These are phyloP conservation scores for Channa argus DNA, from an alignment of 2,113 vertebrate genomes.

Conservation along the genomic window DNA sequence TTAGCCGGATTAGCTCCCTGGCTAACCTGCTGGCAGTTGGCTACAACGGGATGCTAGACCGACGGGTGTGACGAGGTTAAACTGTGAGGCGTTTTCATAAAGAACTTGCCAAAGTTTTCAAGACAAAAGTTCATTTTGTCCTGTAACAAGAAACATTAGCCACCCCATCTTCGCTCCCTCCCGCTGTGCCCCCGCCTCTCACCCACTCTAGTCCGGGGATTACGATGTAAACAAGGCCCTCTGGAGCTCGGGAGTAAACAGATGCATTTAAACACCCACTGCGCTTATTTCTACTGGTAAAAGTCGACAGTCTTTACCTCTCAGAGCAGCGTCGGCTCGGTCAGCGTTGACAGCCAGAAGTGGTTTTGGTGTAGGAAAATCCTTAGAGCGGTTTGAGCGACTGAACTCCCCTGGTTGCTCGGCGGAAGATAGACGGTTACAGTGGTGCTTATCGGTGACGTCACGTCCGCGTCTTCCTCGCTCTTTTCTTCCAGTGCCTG, in stretches of 20 bases:
- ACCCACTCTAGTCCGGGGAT: constrained; percentile 80
- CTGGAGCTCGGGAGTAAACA: constrained; percentile 28
- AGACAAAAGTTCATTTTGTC: neutral
- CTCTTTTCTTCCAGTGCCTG: neutral
- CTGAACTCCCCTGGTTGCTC: constrained; percentile 52
- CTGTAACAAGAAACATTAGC: neutral
- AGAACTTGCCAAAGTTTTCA: neutral
- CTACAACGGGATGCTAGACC: constrained; percentile 6
- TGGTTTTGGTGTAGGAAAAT: constrained; percentile 17
- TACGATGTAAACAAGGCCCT: constrained; percentile 87
- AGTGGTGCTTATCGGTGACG: constrained; percentile 64
- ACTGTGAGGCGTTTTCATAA: neutral
- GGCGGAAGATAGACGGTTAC: constrained; percentile 73
- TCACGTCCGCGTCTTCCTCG: constrained; percentile 74
- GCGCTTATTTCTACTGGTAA: neutral
- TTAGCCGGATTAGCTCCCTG: constrained; percentile 72
- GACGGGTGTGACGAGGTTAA: neutral
- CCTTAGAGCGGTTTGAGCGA: constrained; percentile 47
- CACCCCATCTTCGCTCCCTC: constrained; percentile 17
- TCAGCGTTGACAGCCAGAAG: constrained; percentile 33
- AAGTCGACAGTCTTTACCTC: constrained; percentile 68
- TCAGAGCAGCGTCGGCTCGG: constrained; percentile 23
- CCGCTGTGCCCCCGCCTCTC: constrained; percentile 58
- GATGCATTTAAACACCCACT: constrained; percentile 4
- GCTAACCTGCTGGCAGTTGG: constrained; percentile 54